Evolutionary conservation across 2,797 vertebrate species (phyloP).

Genomic region (Champsocephalus esox): DNA sequence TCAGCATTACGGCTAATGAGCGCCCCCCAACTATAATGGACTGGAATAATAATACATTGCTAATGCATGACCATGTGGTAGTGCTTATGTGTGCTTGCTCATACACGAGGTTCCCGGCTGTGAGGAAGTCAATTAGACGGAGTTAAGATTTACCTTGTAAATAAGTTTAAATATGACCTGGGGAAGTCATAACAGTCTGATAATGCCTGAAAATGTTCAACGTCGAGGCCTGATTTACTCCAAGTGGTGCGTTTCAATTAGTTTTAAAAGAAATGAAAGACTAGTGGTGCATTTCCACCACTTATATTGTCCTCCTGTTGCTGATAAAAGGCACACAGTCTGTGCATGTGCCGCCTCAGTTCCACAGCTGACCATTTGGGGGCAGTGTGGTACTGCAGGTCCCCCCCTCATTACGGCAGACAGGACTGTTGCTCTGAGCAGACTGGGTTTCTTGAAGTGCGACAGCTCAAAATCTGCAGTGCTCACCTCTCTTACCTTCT

Average conservation of each 20-base stretch:
- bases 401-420: neutral
- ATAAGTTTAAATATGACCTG: conserved; percentile 34
- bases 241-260: conserved; percentile 25
- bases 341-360: conserved; percentile 28
- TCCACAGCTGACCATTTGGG: conserved; percentile 66
- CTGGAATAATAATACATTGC: conserved; percentile 25
- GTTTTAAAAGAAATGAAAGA: neutral
- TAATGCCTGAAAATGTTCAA: conserved; percentile 25
- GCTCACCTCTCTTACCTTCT: conserved; percentile 59
- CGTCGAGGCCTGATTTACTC: conserved; percentile 13
- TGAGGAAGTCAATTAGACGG: conserved; percentile 62
- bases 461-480: conserved; percentile 72
- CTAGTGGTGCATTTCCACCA: conserved; percentile 4
- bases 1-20: conserved; percentile 46
- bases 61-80: conserved; percentile 32
- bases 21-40: conserved; percentile 17
- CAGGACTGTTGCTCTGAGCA: conserved; percentile 12
- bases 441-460: conserved; percentile 43
- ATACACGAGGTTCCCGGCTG: conserved; percentile 38
- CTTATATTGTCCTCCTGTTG: conserved; percentile 16
- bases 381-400: conserved; percentile 74
- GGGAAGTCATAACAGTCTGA: conserved; percentile 31
- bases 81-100: conserved; percentile 43
- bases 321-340: neutral
- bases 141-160: conserved; percentile 39